phyloP scores from a whole-genome alignment of 2,888 invertebrate genomes.

The Heliothis peltigera region DNA sequence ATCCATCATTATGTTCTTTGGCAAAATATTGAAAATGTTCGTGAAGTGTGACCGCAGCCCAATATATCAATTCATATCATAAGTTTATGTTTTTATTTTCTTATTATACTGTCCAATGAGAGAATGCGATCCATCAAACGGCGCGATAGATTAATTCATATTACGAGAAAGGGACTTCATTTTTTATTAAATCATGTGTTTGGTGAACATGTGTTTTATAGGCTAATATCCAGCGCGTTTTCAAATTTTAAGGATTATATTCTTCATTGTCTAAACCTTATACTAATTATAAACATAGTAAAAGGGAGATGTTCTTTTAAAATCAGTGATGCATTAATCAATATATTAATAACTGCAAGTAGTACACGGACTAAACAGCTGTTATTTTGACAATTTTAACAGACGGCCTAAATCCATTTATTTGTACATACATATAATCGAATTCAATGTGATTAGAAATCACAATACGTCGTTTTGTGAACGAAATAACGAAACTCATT shows the following conservation, averaged over 20 bases:
- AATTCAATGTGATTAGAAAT: not conserved
- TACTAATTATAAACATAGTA: no score
- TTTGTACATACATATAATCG: no score
- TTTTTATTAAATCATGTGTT: slow-evolving; percentile 2
- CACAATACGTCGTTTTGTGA: not conserved
- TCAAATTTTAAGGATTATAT: no score
- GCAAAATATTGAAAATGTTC: slow-evolving; percentile 32
- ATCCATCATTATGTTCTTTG: slow-evolving; percentile 42
- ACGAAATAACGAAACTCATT: not conserved
- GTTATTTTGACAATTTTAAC: no score
- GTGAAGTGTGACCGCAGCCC: slow-evolving; percentile 9
- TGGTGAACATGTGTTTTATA: not conserved
- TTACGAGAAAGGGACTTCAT: slow-evolving; percentile 28
- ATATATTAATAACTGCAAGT: no score
- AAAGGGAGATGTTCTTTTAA: no score
- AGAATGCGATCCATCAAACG: slow-evolving; percentile 65
- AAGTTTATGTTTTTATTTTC: slow-evolving; percentile 37
- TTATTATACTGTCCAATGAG: slow-evolving; percentile 41
- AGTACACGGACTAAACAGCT: no score
- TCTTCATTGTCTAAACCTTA: no score
- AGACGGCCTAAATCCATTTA: no score
- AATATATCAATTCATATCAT: slow-evolving; percentile 56
- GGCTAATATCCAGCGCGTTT: no score
- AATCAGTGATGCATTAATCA: no score
- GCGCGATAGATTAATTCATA: slow-evolving; percentile 60